Percentiles rank a stretch among this genome's conserved stretches.
Evolutionary conservation across 2,888 invertebrate genomes (phyloP).

Genomic region (Caenorhabditis auriculariae): DNA sequence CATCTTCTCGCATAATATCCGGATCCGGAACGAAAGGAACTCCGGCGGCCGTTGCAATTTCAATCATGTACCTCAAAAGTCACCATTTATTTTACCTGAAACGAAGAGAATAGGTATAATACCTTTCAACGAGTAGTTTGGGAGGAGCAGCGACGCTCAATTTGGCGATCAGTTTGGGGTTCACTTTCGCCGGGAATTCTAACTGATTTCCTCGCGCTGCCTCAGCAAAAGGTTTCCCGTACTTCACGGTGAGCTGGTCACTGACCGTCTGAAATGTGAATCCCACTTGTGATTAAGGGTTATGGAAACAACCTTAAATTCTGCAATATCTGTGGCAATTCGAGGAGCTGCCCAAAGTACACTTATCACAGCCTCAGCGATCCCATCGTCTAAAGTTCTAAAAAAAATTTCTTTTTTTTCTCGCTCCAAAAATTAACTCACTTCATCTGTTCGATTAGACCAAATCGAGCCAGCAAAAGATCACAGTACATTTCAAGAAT

Average conservation of each 20-base stretch:
- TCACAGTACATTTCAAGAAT: slow-evolving; percentile 99
- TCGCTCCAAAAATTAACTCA: slow-evolving; percentile 66
- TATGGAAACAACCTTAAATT: slow-evolving; percentile 57
- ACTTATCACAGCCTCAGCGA: slow-evolving; percentile 91
- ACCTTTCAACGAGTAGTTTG: slow-evolving; percentile 88
- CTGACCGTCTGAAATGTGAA: slow-evolving; percentile 75
- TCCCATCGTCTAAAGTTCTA: slow-evolving; percentile 83
- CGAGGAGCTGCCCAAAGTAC: slow-evolving; percentile 96
- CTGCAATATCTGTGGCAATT: slow-evolving; percentile 70
- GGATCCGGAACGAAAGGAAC: slow-evolving; percentile 93
- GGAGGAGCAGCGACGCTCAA: slow-evolving; percentile 91
- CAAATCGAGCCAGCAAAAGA: slow-evolving; percentile 89
- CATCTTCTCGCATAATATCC: slow-evolving; percentile 68
- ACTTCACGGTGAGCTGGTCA: slow-evolving; percentile 85
- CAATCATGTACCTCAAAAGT: slow-evolving; percentile 73
- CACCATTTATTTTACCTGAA: neutral
- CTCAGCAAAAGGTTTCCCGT: slow-evolving; percentile 89
- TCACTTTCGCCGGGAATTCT: slow-evolving; percentile 65
- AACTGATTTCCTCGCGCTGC: slow-evolving; percentile 81
- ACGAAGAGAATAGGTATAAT: slow-evolving; percentile 2
- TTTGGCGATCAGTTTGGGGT: slow-evolving; percentile 75
- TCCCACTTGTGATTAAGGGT: neutral
- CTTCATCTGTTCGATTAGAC: slow-evolving; percentile 93
- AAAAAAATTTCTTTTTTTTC: neutral
- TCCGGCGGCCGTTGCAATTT: slow-evolving; percentile 93